A percentile compares a stretch with the other conserved stretches of the same genome.
Evolutionary conservation across 1,140 invertebrate species (phyloP).

Genomic region (Triops longicaudatus): DNA sequence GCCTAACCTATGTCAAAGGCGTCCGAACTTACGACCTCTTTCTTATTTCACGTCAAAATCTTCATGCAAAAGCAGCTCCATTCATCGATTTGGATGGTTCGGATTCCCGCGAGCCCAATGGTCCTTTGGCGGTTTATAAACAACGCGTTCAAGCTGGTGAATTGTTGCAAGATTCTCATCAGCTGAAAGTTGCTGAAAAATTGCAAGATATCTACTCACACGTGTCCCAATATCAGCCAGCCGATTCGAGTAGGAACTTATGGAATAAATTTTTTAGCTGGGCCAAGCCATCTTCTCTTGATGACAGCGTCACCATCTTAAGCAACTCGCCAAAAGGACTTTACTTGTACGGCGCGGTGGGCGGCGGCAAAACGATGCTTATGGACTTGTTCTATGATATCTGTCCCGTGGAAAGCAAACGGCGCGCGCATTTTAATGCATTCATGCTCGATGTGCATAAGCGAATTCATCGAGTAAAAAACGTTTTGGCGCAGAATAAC

Average conservation of each 20-base stretch:
- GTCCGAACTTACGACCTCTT: neutral
- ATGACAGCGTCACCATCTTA: slow-evolving; percentile 41
- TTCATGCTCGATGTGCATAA: slow-evolving; percentile 97
- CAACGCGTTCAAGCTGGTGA: slow-evolving; percentile 46
- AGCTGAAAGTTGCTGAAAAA: slow-evolving; percentile 54
- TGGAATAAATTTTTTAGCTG: slow-evolving; percentile 37
- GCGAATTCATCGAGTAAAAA: slow-evolving; percentile 70
- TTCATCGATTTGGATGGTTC: neutral
- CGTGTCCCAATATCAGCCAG: slow-evolving; percentile 47
- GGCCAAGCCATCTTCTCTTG: slow-evolving; percentile 34
- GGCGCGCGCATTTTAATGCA: slow-evolving; percentile 88
- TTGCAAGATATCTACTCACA: slow-evolving; percentile 61
- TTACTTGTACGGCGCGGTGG: slow-evolving; percentile 77
- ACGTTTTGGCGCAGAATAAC: slow-evolving; percentile 47
- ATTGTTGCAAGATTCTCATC: slow-evolving; percentile 57
- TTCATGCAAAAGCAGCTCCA: neutral
- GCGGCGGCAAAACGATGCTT: slow-evolving; percentile 95
- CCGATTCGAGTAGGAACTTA: slow-evolving; percentile 33
- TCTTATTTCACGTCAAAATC: neutral
- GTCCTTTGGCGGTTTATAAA: slow-evolving; percentile 33
- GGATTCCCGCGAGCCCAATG: neutral
- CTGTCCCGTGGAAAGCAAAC: slow-evolving; percentile 56
- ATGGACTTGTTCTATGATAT: slow-evolving; percentile 95
- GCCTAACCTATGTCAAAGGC: neutral
- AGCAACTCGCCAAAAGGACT: slow-evolving; percentile 59